Conservation (phyloP, 2,113 vertebrate genomes). For the Opisthocomus hoazin region DNA sequence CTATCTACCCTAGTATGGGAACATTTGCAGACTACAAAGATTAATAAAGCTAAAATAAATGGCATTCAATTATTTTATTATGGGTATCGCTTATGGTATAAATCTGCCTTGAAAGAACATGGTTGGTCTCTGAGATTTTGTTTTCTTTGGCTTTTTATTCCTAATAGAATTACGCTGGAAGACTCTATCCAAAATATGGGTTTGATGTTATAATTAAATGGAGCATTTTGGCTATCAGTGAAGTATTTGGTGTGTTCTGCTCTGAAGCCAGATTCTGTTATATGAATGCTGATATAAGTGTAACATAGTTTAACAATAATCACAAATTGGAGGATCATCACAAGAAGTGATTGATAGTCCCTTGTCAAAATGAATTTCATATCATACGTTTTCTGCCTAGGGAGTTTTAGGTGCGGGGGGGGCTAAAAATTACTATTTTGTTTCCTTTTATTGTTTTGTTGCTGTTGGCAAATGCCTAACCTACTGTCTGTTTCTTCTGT, state of each 20-base stretch:
- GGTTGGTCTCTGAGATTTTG: not conserved
- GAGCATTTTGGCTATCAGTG: not conserved
- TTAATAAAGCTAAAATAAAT: not conserved
- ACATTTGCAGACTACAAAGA: not conserved
- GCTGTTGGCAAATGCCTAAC: constrained; percentile 25
- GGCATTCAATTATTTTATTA: not conserved
- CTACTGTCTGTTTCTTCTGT: not conserved
- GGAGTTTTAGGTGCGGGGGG: not conserved
- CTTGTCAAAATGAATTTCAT: constrained; percentile 13
- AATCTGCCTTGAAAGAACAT: not conserved
- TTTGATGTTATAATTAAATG: not conserved
- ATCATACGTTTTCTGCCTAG: not conserved
- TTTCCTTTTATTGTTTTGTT: constrained; percentile 50
- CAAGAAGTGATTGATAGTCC: not conserved
- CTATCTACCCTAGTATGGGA: not conserved
- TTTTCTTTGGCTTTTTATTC: not conserved
- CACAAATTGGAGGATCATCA: not conserved
- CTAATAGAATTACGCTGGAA: not conserved
- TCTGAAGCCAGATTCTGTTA: not conserved
- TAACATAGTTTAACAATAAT: not conserved
- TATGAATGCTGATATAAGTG: not conserved
- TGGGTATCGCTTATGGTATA: fast-evolving
- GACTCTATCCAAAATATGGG: not conserved
- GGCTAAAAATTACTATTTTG: not conserved
- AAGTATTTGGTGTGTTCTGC: not conserved